phyloP scores from a whole-genome alignment of 53 echinoderm and acorn worm species.

The Antedon mediterranea region DNA sequence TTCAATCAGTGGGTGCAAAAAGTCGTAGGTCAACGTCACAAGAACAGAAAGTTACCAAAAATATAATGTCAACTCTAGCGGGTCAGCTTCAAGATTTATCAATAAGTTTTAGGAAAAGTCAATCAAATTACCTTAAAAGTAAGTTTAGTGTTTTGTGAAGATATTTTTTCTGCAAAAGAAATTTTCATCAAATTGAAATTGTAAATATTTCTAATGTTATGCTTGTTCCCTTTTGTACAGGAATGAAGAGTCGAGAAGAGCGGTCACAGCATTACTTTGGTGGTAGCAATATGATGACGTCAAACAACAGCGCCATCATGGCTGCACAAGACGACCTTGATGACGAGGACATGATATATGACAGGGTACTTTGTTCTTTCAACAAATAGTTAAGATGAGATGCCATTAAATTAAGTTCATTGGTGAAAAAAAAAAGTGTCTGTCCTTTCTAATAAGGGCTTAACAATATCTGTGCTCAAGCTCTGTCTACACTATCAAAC shows the following conservation, averaged over 20 bases:
- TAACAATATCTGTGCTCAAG: too few species aligned
- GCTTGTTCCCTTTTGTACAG: constrained; percentile 18
- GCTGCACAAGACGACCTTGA: constrained; percentile 62
- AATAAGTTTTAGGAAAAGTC: constrained; percentile 79
- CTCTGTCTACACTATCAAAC: too few species aligned
- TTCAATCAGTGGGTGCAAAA: constrained; percentile 58
- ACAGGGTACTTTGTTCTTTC: constrained; percentile 48
- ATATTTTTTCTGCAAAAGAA: too few species aligned
- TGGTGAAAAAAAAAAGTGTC: too few species aligned
- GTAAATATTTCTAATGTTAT: too few species aligned
- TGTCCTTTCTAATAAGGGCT: too few species aligned
- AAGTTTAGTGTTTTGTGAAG: too few species aligned
- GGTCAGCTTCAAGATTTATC: constrained; percentile 82
- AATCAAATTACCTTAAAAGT: constrained; percentile 86
- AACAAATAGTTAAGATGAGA: too few species aligned
- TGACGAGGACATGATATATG: constrained; percentile 85
- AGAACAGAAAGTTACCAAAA: constrained; percentile 72
- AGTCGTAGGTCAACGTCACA: constrained; percentile 38
- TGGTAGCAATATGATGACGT: constrained; percentile 36
- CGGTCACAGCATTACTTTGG: constrained; percentile 90
- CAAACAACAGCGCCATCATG: constrained; percentile 82
- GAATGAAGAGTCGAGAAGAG: constrained; percentile 90
- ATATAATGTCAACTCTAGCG: constrained; percentile 82
- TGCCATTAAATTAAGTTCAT: too few species aligned
- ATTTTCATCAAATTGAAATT: too few species aligned